These are phyloP conservation scores for Actinia tenebrosa DNA, from an alignment of 64 coral and sea anemone genomes.

Conservation along the genomic window DNA sequence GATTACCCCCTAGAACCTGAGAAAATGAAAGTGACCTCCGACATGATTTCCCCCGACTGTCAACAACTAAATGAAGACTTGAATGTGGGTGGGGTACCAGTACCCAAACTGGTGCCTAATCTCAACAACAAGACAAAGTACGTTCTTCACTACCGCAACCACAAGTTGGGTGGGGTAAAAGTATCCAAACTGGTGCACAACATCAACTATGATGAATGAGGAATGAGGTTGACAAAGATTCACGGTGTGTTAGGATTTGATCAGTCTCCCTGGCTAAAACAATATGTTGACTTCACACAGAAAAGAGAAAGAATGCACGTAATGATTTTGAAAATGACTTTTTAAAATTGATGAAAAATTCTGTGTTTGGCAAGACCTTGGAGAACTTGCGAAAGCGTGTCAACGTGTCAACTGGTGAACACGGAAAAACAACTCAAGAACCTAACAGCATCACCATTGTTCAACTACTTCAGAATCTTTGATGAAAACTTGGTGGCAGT, in stretches of 20 bases:
- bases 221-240: not conserved
- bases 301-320: not conserved
- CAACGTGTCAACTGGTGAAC: too few species aligned
- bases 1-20: slow-evolving; percentile 36
- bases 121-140: not conserved
- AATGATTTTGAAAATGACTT: not conserved
- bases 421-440: too few species aligned
- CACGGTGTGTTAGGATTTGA: not conserved
- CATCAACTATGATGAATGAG: too few species aligned
- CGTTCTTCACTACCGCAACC: not conserved
- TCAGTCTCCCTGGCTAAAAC: not conserved
- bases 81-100: not conserved
- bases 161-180: too few species aligned
- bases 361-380: too few species aligned
- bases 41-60: slow-evolving; percentile 35
- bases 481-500: too few species aligned
- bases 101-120: slow-evolving; percentile 28
- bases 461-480: too few species aligned
- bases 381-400: too few species aligned
- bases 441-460: too few species aligned
- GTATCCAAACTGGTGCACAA: too few species aligned
- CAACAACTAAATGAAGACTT: slow-evolving; percentile 3
- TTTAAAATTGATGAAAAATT: not conserved
- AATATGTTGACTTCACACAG: not conserved
- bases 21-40: slow-evolving; percentile 20